These are phyloP conservation scores for Marasmarcha lunaedactyla DNA, from an alignment of 2,888 invertebrate genomes.

Conservation along the genomic window DNA sequence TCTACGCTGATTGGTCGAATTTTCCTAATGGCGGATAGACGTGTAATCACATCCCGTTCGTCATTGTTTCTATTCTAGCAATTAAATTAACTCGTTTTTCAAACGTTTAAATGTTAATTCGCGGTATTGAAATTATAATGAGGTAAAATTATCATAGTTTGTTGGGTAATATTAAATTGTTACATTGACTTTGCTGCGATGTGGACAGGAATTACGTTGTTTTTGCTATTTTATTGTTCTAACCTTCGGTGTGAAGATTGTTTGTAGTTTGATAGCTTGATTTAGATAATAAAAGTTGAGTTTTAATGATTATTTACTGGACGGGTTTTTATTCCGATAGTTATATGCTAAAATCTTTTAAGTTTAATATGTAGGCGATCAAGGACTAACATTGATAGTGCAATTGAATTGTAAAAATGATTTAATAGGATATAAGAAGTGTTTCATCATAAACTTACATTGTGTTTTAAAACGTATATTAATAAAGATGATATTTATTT, in stretches of 20 bases:
- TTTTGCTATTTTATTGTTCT: neutral
- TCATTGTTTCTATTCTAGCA: conserved; percentile 45
- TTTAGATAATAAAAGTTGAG: too few relatives aligned
- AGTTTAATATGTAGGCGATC: too few relatives aligned
- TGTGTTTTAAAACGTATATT: too few relatives aligned
- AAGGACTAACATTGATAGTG: too few relatives aligned
- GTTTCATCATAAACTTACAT: too few relatives aligned
- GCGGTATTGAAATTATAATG: conserved; percentile 3
- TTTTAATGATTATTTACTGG: too few relatives aligned
- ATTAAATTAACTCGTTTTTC: conserved; percentile 53
- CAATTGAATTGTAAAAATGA: too few relatives aligned
- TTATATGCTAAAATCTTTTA: too few relatives aligned
- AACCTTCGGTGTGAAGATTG: neutral
- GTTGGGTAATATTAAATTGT: neutral
- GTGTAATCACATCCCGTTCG: conserved; percentile 26
- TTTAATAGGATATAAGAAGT: too few relatives aligned
- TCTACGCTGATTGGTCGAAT: conserved; percentile 41
- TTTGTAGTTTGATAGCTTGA: neutral
- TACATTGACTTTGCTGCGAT: conserved; percentile 1
- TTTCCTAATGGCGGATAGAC: conserved; percentile 50
- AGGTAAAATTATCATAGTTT: neutral
- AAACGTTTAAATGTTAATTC: conserved; percentile 24
- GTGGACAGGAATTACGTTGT: neutral
- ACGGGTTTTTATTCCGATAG: too few relatives aligned
- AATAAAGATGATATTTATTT: too few relatives aligned